Evolutionary conservation across 2,797 vertebrate genomes (phyloP).

Genomic region (Anguilla obscura): DNA sequence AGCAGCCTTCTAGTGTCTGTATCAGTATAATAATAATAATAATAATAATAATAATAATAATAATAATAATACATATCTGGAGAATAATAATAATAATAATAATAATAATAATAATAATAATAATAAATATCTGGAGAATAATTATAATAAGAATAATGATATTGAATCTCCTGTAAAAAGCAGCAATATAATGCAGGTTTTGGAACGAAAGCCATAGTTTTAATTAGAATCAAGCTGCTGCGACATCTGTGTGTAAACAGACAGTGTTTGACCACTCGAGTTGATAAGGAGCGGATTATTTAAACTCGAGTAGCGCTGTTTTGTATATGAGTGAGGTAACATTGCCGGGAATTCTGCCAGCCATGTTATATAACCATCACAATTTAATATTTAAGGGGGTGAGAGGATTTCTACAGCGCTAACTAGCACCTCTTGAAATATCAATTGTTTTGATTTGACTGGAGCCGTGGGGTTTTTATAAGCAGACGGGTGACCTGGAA

Average conservation of each 20-base stretch:
- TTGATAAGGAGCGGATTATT: not conserved
- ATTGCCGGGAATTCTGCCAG: not conserved
- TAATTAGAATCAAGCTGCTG: not conserved
- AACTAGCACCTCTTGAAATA: not conserved
- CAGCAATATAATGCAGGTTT: not conserved
- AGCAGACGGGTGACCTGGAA: not conserved
- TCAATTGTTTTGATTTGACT: conserved; percentile 2
- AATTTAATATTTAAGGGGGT: not conserved
- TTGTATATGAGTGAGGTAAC: not conserved
- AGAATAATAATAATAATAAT: no score
- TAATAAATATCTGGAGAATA: no score
- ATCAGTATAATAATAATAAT: not conserved
- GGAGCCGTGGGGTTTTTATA: not conserved
- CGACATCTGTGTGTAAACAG: conserved; percentile 16
- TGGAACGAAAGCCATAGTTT: not conserved
- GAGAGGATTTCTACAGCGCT: not conserved
- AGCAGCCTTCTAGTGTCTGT: no score
- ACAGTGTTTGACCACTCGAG: not conserved
- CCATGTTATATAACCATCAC: not conserved
- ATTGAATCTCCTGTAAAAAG: not conserved
- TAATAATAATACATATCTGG: not conserved
- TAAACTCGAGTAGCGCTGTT: not conserved
- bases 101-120: no score
- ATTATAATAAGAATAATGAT: not conserved
- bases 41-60: not conserved